phyloP scores from a whole-genome alignment of 2,113 vertebrate species.

The Triplophysa dalaica region DNA sequence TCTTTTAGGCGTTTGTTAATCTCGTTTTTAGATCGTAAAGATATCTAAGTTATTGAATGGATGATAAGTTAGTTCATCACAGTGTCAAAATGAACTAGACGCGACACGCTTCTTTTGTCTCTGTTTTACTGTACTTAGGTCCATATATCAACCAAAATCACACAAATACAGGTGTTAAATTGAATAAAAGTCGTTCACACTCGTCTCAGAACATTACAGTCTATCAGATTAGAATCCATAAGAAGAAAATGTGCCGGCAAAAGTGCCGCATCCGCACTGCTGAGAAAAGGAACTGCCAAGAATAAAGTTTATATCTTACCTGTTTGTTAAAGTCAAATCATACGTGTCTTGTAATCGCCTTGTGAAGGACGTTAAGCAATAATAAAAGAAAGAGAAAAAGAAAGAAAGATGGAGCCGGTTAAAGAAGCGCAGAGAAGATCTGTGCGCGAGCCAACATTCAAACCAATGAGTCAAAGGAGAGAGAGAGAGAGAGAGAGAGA shows the following conservation, averaged over 20 bases:
- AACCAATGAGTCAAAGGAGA: not conserved
- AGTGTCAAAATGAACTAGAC: not conserved
- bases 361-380: not conserved
- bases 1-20: too few relatives aligned
- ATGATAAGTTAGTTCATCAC: not conserved
- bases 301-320: conserved; percentile 34
- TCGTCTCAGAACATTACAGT: not conserved
- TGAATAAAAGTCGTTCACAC: not conserved
- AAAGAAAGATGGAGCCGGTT: not conserved
- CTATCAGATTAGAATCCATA: not conserved
- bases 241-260: not conserved
- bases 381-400: conserved; percentile 13
- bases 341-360: not conserved
- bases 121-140: not conserved
- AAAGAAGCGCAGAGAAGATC: conserved; percentile 19
- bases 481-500: not conserved
- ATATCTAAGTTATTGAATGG: too few relatives aligned
- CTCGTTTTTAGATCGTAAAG: too few relatives aligned
- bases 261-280: conserved; percentile 30
- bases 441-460: conserved; percentile 18
- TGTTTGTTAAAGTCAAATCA: conserved; percentile 25
- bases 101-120: not conserved
- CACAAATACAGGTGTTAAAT: not conserved
- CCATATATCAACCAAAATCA: not conserved
- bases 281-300: not conserved